Conservation (phyloP, 2,797 vertebrate species). For the Rachycentron canadum region DNA sequence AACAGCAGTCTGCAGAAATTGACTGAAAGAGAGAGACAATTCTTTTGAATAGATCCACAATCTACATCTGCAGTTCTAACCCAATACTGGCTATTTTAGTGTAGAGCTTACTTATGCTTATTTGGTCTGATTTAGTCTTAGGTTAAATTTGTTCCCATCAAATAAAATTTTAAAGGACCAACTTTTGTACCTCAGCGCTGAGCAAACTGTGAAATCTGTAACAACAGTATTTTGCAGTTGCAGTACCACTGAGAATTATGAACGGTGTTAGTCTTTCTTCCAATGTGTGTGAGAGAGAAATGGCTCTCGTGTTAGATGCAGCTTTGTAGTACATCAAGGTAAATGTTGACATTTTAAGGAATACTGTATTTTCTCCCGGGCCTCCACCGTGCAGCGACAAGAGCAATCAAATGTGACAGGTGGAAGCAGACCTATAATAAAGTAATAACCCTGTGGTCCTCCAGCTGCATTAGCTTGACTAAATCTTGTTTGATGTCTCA, state of each 20-base stretch:
- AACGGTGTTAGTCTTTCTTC: not conserved
- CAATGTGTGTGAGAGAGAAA: constrained; percentile 3
- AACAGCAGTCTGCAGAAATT: constrained; percentile 19
- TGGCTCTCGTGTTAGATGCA: not conserved
- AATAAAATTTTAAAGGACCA: not conserved
- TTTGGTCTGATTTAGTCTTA: not conserved
- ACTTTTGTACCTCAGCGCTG: not conserved
- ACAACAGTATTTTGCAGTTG: not conserved
- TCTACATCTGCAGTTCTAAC: not conserved
- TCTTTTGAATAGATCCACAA: constrained; percentile 23
- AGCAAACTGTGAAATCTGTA: not conserved
- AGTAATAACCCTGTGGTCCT: constrained; percentile 39
- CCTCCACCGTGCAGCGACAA: constrained; percentile 34
- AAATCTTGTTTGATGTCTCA: constrained; percentile 43
- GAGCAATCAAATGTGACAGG: constrained; percentile 63
- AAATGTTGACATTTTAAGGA: constrained; percentile 50
- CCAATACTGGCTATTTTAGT: not conserved
- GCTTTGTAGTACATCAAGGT: constrained; percentile 38
- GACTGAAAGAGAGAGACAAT: constrained; percentile 5
- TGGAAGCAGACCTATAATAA: constrained; percentile 60
- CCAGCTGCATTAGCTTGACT: constrained; percentile 43
- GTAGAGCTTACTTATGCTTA: not conserved
- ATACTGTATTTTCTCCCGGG: constrained; percentile 37
- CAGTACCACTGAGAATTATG: constrained; percentile 3
- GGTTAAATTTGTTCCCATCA: not conserved